A percentile compares a stretch with the other conserved stretches of the same genome.
phyloP scores from a whole-genome alignment of 1,140 invertebrate genomes.

The Leptopilina clavipes region DNA sequence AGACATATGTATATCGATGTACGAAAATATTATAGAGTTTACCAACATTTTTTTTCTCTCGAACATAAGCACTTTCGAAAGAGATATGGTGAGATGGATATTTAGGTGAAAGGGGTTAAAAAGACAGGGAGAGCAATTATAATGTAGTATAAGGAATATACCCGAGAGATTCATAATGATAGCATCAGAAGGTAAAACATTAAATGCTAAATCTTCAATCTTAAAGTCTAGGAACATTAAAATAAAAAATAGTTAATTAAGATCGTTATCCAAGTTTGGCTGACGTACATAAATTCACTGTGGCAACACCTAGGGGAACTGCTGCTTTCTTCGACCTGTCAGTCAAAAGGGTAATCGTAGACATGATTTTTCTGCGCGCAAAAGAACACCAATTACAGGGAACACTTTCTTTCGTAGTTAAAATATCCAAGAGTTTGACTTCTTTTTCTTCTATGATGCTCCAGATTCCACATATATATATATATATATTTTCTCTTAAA shows the following conservation, averaged over 20 bases:
- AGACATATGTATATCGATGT: background rate
- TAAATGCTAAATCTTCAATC: slow-evolving; percentile 16
- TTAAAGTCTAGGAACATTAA: background rate
- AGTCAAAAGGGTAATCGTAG: slow-evolving; percentile 22
- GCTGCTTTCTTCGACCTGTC: slow-evolving; percentile 32
- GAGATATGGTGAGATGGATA: too few relatives aligned
- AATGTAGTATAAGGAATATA: background rate
- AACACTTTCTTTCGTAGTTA: slow-evolving; percentile 32
- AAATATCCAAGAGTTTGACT: slow-evolving; percentile 30
- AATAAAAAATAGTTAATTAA: slow-evolving; percentile 25
- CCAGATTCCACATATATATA: slow-evolving; percentile 8
- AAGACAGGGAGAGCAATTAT: too few relatives aligned
- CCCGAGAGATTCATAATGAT: background rate
- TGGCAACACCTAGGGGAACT: slow-evolving; percentile 19
- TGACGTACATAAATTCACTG: slow-evolving; percentile 16
- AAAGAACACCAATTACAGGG: slow-evolving; percentile 18
- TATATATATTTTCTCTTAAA: slow-evolving; percentile 18
- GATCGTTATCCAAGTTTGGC: slow-evolving; percentile 3
- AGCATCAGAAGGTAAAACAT: background rate
- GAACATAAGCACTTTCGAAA: too few relatives aligned
- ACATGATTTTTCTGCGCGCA: background rate
- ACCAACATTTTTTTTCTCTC: too few relatives aligned
- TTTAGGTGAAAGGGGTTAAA: too few relatives aligned
- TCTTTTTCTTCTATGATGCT: slow-evolving; percentile 15
- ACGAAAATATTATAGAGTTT: too few relatives aligned